Conservation (phyloP, 2,113 vertebrate species). For the Pipa parva region DNA sequence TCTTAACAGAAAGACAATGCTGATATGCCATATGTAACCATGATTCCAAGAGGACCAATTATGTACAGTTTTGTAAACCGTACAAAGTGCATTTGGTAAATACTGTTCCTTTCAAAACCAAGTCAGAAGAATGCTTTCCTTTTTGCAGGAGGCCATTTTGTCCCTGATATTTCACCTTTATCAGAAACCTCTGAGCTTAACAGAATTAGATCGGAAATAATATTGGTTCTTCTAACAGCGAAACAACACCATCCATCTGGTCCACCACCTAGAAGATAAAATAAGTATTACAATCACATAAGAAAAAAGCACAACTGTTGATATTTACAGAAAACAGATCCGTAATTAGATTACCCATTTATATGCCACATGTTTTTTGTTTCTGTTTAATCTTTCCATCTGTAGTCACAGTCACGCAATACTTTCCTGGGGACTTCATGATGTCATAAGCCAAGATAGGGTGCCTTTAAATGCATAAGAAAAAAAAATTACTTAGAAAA, state of each 20-base stretch:
- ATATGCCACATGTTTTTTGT: constrained; percentile 64
- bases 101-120: constrained; percentile 76
- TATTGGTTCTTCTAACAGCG: constrained; percentile 62
- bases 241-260: constrained; percentile 67
- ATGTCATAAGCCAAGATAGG: constrained; percentile 58
- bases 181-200: constrained; percentile 45
- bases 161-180: not conserved
- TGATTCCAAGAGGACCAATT: constrained; percentile 68
- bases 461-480: constrained; percentile 63
- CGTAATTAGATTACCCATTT: constrained; percentile 61
- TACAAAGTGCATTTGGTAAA: constrained; percentile 71
- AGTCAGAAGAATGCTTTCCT: constrained; percentile 79
- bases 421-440: constrained; percentile 62
- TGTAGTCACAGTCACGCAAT: constrained; percentile 54
- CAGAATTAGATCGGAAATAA: constrained; percentile 60
- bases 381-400: constrained; percentile 63
- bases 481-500: no score
- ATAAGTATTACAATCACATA: not conserved
- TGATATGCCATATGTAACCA: constrained; percentile 74
- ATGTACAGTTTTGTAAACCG: constrained; percentile 64
- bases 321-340: constrained; percentile 42
- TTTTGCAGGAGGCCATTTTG: constrained; percentile 49
- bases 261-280: constrained; percentile 52
- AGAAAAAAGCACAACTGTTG: not conserved
- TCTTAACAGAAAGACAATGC: constrained; percentile 85